Conservation (phyloP, 2,888 invertebrate species). For the Geotrupes spiniger region DNA sequence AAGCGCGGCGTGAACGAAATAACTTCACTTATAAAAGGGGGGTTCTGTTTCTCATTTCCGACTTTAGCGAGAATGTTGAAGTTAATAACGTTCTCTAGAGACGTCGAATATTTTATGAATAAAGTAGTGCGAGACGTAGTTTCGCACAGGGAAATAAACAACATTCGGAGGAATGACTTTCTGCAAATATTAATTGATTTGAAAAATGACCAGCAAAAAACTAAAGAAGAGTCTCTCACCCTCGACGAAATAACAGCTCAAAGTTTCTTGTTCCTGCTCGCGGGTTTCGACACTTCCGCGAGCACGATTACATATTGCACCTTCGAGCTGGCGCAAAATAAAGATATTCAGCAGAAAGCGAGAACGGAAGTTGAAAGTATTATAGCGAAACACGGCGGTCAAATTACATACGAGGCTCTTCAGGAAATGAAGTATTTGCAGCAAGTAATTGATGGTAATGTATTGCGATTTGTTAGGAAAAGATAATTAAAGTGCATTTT, state of each 20-base stretch:
- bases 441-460: constrained; percentile 43
- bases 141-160: constrained; percentile 29
- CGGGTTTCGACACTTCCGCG: constrained; percentile 51
- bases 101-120: constrained; percentile 32
- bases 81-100: constrained; percentile 23
- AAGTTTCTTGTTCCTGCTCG: constrained; percentile 47
- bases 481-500: background rate
- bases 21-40: constrained; percentile 18
- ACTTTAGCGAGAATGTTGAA: constrained; percentile 22
- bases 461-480: background rate
- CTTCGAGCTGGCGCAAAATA: constrained; percentile 44
- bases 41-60: constrained; percentile 43
- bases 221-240: constrained; percentile 12
- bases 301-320: constrained; percentile 41
- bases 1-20: constrained; percentile 23
- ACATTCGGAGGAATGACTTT: constrained; percentile 40
- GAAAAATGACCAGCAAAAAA: constrained; percentile 21
- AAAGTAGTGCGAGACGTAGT: constrained; percentile 33
- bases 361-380: constrained; percentile 42
- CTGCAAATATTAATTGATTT: constrained; percentile 43
- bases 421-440: constrained; percentile 50
- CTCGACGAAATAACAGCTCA: constrained; percentile 38
- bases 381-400: constrained; percentile 37
- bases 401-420: constrained; percentile 46
- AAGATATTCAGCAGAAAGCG: constrained; percentile 45